Percentiles rank a stretch among this genome's conserved stretches.
Evolutionary conservation across 2,113 vertebrate genomes (phyloP).

Genomic region (Rattus rattus): DNA sequence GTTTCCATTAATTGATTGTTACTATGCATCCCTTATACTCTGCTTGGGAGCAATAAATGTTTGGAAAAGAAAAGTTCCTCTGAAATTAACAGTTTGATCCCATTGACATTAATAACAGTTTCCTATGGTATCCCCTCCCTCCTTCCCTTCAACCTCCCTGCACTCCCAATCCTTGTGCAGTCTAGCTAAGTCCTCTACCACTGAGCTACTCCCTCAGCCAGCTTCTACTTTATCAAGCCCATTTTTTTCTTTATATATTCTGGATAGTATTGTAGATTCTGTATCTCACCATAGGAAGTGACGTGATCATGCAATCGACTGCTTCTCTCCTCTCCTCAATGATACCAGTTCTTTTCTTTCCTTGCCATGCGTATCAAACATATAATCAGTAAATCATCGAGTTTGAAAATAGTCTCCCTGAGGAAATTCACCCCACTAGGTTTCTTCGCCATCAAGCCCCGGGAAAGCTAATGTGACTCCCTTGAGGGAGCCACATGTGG

Average conservation of each 20-base stretch:
- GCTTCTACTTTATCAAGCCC: neutral
- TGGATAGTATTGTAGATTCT: neutral
- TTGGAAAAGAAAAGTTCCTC: neutral
- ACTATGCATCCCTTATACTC: neutral
- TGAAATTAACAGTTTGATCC: neutral
- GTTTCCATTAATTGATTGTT: neutral
- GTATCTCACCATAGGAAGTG: neutral
- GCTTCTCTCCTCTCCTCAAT: slow-evolving; percentile 6
- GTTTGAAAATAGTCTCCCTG: slow-evolving; percentile 73
- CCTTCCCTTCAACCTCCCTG: neutral
- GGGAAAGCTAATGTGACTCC: slow-evolving; percentile 56
- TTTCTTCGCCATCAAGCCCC: slow-evolving; percentile 43
- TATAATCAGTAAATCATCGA: slow-evolving; percentile 70
- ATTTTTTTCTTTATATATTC: neutral
- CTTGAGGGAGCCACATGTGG: neutral
- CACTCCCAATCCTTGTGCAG: too few species aligned
- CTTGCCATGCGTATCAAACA: slow-evolving; percentile 64
- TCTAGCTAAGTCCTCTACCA: too few species aligned
- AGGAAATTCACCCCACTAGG: slow-evolving; percentile 53
- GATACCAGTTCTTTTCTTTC: slow-evolving; percentile 52
- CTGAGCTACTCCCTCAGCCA: neutral
- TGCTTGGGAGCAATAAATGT: neutral
- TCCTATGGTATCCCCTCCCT: too few species aligned
- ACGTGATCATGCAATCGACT: slow-evolving; percentile 34
- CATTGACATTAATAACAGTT: neutral